Evolutionary conservation across 2,888 invertebrate species (phyloP).

Genomic region (Plutella xylostella): DNA sequence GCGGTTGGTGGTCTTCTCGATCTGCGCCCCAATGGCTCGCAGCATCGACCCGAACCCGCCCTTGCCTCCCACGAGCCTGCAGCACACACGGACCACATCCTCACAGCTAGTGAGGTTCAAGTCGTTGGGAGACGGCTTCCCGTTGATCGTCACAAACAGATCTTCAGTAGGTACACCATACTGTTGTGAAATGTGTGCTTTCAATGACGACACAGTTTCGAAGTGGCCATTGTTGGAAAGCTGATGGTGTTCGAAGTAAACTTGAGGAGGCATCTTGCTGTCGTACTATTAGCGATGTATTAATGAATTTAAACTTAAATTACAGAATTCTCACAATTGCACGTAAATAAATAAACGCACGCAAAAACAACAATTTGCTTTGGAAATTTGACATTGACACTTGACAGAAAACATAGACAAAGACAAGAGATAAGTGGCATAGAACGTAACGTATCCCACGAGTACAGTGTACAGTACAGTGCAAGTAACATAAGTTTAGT

Average conservation of each 20-base stretch:
- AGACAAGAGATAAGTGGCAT: neutral
- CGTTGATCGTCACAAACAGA: constrained; percentile 69
- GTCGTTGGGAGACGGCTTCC: constrained; percentile 38
- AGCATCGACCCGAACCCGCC: constrained; percentile 99
- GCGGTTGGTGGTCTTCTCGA: constrained; percentile 96
- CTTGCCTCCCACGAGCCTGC: constrained; percentile 84
- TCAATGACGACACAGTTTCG: constrained; percentile 33
- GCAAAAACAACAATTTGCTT: too few species aligned
- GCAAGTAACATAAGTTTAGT: neutral
- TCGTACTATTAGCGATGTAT: too few species aligned
- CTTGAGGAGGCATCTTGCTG: constrained; percentile 32
- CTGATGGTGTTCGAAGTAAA: constrained; percentile 41
- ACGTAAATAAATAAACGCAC: too few species aligned
- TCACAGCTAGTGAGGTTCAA: constrained; percentile 34
- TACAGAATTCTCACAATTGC: too few species aligned
- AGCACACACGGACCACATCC: constrained; percentile 65
- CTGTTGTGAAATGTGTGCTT: constrained; percentile 38
- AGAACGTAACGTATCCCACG: neutral
- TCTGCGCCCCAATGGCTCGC: constrained; percentile 97
- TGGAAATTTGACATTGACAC: too few species aligned
- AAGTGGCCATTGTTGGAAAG: constrained; percentile 23
- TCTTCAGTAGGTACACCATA: constrained; percentile 45
- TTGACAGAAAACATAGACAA: too few species aligned
- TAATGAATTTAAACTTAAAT: too few species aligned
- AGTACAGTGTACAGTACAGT: neutral